phyloP scores from a whole-genome alignment of 2,797 vertebrate species.

The Scomberomorus guttatus region DNA sequence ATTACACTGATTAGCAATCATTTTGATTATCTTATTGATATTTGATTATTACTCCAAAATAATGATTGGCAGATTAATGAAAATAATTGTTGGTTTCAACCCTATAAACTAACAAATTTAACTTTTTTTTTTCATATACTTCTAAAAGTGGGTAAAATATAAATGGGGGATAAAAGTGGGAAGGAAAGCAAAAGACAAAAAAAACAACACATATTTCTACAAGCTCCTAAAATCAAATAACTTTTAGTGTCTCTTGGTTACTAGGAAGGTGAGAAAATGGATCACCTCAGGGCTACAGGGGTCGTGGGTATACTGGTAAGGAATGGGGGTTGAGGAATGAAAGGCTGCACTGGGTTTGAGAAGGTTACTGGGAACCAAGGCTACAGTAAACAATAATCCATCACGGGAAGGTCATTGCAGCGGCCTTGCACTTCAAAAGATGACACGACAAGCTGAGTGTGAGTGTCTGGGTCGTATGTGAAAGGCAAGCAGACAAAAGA shows the following conservation, averaged over 20 bases:
- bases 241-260: constrained; percentile 32
- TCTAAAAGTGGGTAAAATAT: neutral
- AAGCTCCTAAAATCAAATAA: neutral
- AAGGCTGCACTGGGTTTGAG: constrained; percentile 10
- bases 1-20: neutral
- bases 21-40: too few relatives aligned
- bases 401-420: constrained; percentile 22
- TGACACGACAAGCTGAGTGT: neutral
- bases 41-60: too few relatives aligned
- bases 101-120: neutral
- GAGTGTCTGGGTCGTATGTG: constrained; percentile 1
- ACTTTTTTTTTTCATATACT: neutral
- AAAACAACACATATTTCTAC: neutral
- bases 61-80: too few relatives aligned
- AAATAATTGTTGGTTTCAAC: too few relatives aligned
- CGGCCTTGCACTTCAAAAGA: constrained; percentile 19
- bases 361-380: constrained; percentile 41
- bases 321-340: constrained; percentile 9
- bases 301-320: constrained; percentile 10
- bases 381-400: constrained; percentile 45
- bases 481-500: constrained; percentile 27
- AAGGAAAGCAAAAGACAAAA: neutral
- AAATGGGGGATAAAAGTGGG: too few relatives aligned
- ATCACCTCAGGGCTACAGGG: neutral
- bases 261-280: constrained; percentile 24